Evolutionary conservation across 2,888 invertebrate genomes (phyloP).

Genomic region (Terebella lapidaria): DNA sequence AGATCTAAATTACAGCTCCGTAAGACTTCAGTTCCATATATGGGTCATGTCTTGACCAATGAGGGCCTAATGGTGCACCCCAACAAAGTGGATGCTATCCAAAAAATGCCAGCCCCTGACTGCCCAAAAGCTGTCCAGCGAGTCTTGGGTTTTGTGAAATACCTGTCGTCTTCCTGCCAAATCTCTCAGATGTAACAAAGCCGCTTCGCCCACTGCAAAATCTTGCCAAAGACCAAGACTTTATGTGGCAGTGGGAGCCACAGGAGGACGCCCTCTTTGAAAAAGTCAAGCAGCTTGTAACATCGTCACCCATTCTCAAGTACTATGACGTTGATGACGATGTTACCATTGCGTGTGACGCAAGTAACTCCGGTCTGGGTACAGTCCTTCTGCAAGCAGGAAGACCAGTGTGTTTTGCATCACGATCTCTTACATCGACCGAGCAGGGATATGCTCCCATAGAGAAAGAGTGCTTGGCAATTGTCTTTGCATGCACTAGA

Average conservation of each 20-base stretch:
- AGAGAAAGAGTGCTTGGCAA: slow-evolving; percentile 6
- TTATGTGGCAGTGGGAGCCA: not conserved
- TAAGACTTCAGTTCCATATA: slow-evolving; percentile 16
- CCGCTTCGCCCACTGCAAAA: not conserved
- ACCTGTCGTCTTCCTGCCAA: slow-evolving; percentile 1
- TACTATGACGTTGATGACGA: not conserved
- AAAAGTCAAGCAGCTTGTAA: not conserved
- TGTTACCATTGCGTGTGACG: not conserved
- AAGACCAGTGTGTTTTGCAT: not conserved
- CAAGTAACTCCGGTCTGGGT: not conserved
- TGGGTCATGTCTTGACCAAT: slow-evolving; percentile 21
- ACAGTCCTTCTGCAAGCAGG: slow-evolving; percentile 5
- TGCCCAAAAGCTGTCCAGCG: slow-evolving; percentile 17
- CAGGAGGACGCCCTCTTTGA: not conserved
- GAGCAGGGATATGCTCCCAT: slow-evolving; percentile 4
- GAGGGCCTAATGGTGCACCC: slow-evolving; percentile 20
- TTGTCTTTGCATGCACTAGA: slow-evolving; percentile 1
- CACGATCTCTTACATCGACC: not conserved
- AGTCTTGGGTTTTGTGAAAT: slow-evolving; percentile 15
- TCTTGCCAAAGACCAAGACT: not conserved
- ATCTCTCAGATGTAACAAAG: not conserved
- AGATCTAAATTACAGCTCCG: slow-evolving; percentile 17
- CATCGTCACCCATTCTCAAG: not conserved
- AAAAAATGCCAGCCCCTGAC: slow-evolving; percentile 20
- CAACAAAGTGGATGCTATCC: slow-evolving; percentile 20